Evolutionary conservation across 2,888 invertebrate genomes (phyloP).

Genomic region (Cremastinae sp.): DNA sequence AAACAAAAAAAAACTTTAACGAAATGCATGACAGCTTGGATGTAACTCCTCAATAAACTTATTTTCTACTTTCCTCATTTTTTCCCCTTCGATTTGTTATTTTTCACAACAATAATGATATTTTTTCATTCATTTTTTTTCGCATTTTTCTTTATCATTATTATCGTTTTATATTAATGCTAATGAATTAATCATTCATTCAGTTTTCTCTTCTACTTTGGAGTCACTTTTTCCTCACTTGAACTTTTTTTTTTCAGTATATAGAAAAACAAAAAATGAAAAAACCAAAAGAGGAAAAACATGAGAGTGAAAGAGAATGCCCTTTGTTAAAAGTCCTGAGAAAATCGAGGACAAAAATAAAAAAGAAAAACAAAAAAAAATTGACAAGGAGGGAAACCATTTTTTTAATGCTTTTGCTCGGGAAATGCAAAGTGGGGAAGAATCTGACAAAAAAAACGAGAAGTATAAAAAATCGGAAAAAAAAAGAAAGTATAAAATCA

Average conservation of each 20-base stretch:
- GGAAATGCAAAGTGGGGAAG: background rate
- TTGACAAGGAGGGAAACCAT: background rate
- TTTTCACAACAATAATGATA: background rate
- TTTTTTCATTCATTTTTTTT: background rate
- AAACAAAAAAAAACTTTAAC: slow-evolving; percentile 49
- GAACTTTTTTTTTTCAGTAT: slow-evolving; percentile 5
- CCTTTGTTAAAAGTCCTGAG: slow-evolving; percentile 63
- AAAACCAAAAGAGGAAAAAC: slow-evolving; percentile 17
- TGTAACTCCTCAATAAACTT: slow-evolving; percentile 16
- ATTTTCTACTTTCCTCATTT: slow-evolving; percentile 45
- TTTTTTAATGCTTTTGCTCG: background rate
- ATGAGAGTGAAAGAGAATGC: slow-evolving; percentile 44
- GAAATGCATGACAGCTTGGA: slow-evolving; percentile 57
- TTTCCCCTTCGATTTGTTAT: slow-evolving; percentile 1
- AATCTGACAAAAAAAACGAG: slow-evolving; percentile 1
- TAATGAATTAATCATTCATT: slow-evolving; percentile 3
- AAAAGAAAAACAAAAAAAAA: background rate
- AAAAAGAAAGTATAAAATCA: background rate
- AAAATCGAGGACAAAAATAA: slow-evolving; percentile 17
- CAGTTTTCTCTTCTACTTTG: slow-evolving; percentile 11
- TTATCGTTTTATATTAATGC: slow-evolving; percentile 14
- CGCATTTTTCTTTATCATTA: background rate
- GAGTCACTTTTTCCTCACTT: slow-evolving; percentile 16
- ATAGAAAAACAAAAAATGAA: slow-evolving; percentile 43
- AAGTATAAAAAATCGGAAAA: background rate